Evolutionary conservation across 2,888 invertebrate genomes (phyloP).

Genomic region (Tholera decimalis): DNA sequence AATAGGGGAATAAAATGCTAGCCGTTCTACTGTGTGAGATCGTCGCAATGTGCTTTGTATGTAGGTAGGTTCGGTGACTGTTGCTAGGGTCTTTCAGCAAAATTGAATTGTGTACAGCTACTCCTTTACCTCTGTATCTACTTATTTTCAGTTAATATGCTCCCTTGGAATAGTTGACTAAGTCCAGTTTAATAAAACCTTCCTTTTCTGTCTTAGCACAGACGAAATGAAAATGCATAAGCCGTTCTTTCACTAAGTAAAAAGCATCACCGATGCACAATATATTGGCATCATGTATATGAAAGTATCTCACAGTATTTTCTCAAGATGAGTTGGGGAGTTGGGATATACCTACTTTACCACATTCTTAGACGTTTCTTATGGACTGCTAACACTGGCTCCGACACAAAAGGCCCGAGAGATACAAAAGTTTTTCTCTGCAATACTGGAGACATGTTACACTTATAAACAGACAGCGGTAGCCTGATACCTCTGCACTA

Average conservation of each 20-base stretch:
- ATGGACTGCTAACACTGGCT: constrained; percentile 1
- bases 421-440: constrained; percentile 37
- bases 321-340: neutral
- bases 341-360: neutral
- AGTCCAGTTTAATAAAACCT: neutral
- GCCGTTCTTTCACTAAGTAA: neutral
- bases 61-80: constrained; percentile 5
- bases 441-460: constrained; percentile 26
- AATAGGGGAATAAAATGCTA: constrained; percentile 47
- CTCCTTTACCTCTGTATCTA: neutral
- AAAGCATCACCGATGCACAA: neutral
- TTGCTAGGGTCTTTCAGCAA: constrained; percentile 20
- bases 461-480: constrained; percentile 41
- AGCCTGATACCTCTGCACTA: constrained; percentile 42
- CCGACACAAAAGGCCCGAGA: constrained; percentile 4
- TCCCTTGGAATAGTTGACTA: neutral
- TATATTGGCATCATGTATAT: neutral
- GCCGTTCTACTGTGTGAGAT: constrained; percentile 27
- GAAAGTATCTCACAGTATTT: neutral
- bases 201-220: neutral
- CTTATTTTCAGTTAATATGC: neutral
- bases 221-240: neutral
- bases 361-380: constrained; percentile 1
- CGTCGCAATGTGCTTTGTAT: constrained; percentile 2
- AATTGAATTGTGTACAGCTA: constrained; percentile 19